A percentile compares a stretch with the other conserved stretches of the same genome.
These are phyloP conservation scores for Pterophyllum scalare DNA, from an alignment of 2,113 vertebrate species.

Conservation along the genomic window DNA sequence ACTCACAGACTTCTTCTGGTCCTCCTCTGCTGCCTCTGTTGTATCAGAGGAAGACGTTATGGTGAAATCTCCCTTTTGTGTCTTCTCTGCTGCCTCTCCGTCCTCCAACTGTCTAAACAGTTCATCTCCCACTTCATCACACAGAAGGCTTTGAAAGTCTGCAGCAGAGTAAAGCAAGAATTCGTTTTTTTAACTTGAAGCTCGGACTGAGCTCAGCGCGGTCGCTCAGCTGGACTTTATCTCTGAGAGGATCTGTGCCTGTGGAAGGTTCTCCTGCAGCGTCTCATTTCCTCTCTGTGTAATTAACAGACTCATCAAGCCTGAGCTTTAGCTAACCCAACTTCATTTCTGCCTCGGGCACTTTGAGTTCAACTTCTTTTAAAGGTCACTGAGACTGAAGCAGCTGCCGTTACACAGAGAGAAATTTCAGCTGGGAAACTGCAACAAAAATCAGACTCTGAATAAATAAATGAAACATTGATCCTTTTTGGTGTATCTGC, in stretches of 20 bases:
- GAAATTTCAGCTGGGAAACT: too few species aligned
- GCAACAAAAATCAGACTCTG: too few species aligned
- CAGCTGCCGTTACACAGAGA: too few species aligned
- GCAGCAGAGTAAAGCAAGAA: constrained; percentile 37
- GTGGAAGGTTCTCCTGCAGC: not conserved
- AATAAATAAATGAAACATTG: too few species aligned
- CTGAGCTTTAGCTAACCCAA: too few species aligned
- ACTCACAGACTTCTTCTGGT: constrained; percentile 32
- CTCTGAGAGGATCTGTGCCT: not conserved
- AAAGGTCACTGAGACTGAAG: too few species aligned
- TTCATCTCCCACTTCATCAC: constrained; percentile 68
- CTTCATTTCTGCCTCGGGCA: too few species aligned
- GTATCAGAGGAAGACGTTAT: too few species aligned
- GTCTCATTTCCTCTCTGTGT: not conserved
- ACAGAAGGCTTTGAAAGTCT: constrained; percentile 77
- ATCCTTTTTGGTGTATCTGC: too few species aligned
- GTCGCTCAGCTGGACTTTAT: not conserved
- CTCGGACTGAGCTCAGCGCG: too few species aligned
- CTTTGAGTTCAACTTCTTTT: too few species aligned
- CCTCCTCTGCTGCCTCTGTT: constrained; percentile 41
- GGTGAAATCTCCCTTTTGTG: not conserved
- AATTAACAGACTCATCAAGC: too few species aligned
- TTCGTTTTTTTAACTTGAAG: not conserved
- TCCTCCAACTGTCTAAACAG: not conserved
- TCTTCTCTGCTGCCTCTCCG: constrained; percentile 36